A percentile compares a stretch with the other conserved stretches of the same genome.
These are phyloP conservation scores for Pangasianodon hypophthalmus DNA, from an alignment of 2,113 vertebrate species.

Conservation along the genomic window DNA sequence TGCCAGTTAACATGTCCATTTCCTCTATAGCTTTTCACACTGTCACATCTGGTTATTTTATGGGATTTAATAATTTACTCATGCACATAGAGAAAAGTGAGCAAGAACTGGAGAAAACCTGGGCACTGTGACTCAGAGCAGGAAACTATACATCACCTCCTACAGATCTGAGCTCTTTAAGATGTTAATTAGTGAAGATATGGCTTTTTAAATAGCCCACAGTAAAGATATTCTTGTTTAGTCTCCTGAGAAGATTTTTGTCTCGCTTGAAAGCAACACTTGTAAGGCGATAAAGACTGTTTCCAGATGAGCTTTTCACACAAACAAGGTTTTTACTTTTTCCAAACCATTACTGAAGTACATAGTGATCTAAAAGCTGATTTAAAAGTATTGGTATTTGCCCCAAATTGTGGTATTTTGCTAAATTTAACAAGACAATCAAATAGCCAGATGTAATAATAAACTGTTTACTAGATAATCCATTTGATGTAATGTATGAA, in stretches of 20 bases:
- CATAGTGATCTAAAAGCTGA: background rate
- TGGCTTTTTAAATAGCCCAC: background rate
- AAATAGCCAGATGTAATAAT: background rate
- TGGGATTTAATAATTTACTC: background rate
- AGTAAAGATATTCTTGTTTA: background rate
- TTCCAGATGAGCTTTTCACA: background rate
- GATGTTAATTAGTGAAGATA: background rate
- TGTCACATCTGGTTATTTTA: background rate
- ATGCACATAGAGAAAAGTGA: background rate
- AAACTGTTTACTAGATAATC: background rate
- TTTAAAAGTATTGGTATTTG: background rate
- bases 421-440: background rate
- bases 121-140: background rate
- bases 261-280: background rate
- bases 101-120: background rate
- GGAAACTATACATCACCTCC: background rate
- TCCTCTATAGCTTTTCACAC: background rate
- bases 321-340: background rate
- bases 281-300: background rate
- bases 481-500: background rate
- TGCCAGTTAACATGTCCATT: background rate
- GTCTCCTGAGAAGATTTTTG: background rate
- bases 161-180: too few relatives aligned
- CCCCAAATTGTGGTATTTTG: background rate
- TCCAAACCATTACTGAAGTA: constrained; percentile 6